A percentile compares a stretch with the other conserved stretches of the same genome.
Evolutionary conservation across 2,888 invertebrate genomes (phyloP).

Genomic region (Cheilosia urbana): DNA sequence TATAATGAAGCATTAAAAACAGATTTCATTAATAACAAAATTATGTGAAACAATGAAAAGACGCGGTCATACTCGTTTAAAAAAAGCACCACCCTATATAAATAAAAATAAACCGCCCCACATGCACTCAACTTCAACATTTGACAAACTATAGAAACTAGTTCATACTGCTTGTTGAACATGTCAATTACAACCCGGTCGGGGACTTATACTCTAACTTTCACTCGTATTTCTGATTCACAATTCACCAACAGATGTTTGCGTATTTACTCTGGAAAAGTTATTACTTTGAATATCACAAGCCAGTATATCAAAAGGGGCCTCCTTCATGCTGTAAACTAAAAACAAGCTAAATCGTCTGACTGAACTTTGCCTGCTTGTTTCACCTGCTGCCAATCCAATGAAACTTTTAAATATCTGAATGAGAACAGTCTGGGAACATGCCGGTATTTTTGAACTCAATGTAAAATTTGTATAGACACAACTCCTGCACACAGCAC

Average conservation of each 20-base stretch:
- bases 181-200: background rate
- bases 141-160: background rate
- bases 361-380: conserved; percentile 29
- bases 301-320: conserved; percentile 29
- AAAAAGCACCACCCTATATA: background rate
- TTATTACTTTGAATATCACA: conserved; percentile 45
- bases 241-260: background rate
- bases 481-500: background rate
- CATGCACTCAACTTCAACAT: background rate
- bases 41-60: too few species aligned
- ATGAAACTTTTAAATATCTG: conserved; percentile 45
- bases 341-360: conserved; percentile 10
- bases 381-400: conserved; percentile 66
- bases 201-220: background rate
- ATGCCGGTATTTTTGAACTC: conserved; percentile 46
- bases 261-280: background rate
- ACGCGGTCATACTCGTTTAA: too few species aligned
- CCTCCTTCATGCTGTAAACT: conserved; percentile 2
- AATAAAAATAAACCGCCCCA: background rate
- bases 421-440: conserved; percentile 15
- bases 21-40: too few species aligned
- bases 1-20: too few species aligned
- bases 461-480: background rate
- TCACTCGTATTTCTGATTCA: background rate
- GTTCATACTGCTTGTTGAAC: background rate